These are phyloP conservation scores for Lagorchestes hirsutus DNA, from an alignment of 2,797 vertebrate genomes.

Conservation along the genomic window DNA sequence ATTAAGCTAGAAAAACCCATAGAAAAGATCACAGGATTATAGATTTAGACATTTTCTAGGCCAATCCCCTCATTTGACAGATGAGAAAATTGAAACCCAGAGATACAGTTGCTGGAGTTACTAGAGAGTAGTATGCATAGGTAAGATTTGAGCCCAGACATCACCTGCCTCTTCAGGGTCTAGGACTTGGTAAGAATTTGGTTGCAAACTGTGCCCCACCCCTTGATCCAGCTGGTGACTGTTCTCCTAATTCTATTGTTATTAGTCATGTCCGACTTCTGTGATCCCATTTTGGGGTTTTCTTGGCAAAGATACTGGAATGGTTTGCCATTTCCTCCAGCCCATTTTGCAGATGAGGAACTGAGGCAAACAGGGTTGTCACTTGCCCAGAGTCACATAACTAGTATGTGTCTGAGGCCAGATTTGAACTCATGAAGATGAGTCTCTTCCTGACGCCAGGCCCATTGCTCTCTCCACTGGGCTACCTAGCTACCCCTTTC, in stretches of 20 bases:
- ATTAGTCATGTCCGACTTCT: not conserved
- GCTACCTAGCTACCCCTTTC: not conserved
- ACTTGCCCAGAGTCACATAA: not conserved
- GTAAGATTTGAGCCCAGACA: not conserved
- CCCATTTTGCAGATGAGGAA: not conserved
- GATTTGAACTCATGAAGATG: not conserved
- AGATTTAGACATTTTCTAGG: not conserved
- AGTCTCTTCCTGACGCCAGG: not conserved
- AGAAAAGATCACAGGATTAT: not conserved
- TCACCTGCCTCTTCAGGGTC: not conserved
- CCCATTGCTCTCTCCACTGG: not conserved
- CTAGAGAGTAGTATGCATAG: not conserved
- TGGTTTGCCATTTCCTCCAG: not conserved
- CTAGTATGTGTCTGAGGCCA: not conserved
- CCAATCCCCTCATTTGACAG: not conserved
- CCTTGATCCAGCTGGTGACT: not conserved
- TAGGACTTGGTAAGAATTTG: not conserved
- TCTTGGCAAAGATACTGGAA: not conserved
- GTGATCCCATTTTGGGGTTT: not conserved
- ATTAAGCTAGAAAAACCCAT: not conserved
- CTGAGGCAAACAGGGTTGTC: not conserved
- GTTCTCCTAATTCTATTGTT: not conserved
- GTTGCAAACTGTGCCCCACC: not conserved
- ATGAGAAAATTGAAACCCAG: not conserved
- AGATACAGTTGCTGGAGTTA: not conserved